A percentile compares a stretch with the other conserved stretches of the same genome.
Conservation (phyloP, 2,797 vertebrate species). For the Sitta carolinensis region DNA sequence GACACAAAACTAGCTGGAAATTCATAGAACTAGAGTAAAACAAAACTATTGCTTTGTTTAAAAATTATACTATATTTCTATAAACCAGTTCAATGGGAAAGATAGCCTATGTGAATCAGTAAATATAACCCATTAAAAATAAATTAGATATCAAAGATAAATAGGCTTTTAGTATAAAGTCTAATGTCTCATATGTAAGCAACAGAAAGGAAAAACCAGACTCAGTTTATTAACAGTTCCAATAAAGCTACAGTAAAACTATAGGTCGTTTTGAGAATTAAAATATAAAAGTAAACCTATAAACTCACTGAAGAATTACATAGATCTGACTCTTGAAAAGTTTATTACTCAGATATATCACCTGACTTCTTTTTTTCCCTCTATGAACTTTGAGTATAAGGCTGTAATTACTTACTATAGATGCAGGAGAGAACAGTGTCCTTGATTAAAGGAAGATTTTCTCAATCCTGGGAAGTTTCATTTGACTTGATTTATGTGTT, state of each 20-base stretch:
- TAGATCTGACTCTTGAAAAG: not conserved
- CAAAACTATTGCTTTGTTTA: not conserved
- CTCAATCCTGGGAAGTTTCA: slow-evolving; percentile 21
- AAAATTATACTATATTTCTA: not conserved
- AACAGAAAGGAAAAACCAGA: not conserved
- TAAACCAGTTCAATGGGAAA: not conserved
- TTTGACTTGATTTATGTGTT: slow-evolving; percentile 3
- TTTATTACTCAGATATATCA: not conserved
- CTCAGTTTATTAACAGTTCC: not conserved
- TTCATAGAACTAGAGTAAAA: not conserved
- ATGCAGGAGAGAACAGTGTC: not conserved
- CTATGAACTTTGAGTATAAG: not conserved
- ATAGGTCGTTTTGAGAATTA: not conserved
- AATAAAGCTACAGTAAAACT: not conserved
- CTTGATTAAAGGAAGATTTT: slow-evolving; percentile 10
- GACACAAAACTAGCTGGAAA: not conserved
- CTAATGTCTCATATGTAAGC: not conserved
- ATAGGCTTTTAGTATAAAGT: not conserved
- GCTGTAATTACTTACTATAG: not conserved
- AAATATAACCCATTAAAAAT: not conserved
- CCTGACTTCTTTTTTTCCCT: not conserved
- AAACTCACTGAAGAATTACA: not conserved
- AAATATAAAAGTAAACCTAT: not conserved
- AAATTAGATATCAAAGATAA: not conserved
- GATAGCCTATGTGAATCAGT: not conserved